phyloP scores from a whole-genome alignment of 2,888 invertebrate species.

The Nomada lathburiana region DNA sequence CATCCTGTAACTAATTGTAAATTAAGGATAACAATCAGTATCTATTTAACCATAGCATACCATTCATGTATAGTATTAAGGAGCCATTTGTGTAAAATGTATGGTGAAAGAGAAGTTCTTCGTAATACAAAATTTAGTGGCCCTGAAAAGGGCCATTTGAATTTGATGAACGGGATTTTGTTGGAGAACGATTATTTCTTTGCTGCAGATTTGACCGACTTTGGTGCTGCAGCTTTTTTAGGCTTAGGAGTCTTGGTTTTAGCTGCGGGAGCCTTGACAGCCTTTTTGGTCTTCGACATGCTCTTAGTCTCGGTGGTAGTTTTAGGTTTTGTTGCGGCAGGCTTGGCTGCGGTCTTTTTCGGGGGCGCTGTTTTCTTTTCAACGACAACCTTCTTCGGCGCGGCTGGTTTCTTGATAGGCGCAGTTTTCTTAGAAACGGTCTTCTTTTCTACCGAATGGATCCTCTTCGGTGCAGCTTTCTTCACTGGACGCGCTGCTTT shows the following conservation, averaged over 20 bases:
- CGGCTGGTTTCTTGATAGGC: slow-evolving; percentile 69
- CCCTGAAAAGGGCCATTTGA: slow-evolving; percentile 74
- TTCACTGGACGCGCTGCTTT: slow-evolving; percentile 19
- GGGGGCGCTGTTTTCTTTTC: slow-evolving; percentile 54
- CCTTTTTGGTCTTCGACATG: slow-evolving; percentile 79
- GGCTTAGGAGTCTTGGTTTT: slow-evolving; percentile 77
- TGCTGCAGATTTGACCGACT: slow-evolving; percentile 58
- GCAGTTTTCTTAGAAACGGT: slow-evolving; percentile 71
- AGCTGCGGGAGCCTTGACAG: slow-evolving; percentile 79
- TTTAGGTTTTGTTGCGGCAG: slow-evolving; percentile 55
- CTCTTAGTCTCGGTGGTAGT: slow-evolving; percentile 51
- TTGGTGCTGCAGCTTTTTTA: slow-evolving; percentile 71
- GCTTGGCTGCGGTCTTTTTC: slow-evolving; percentile 35
- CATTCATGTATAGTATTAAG: not conserved
- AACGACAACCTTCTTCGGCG: slow-evolving; percentile 61
- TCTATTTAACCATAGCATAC: not conserved
- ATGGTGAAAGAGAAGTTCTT: not conserved
- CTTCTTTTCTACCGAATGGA: slow-evolving; percentile 62
- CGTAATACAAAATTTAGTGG: slow-evolving; percentile 54
- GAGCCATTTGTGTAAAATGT: not conserved
- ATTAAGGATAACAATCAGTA: not conserved
- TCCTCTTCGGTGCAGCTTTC: slow-evolving; percentile 25
- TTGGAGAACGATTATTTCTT: slow-evolving; percentile 56
- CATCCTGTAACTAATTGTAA: no score
- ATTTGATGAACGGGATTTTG: slow-evolving; percentile 14